Percentiles rank a stretch among this genome's conserved stretches.
Evolutionary conservation across 2,113 vertebrate species (phyloP).

Genomic region (Sisor rabdophorus): DNA sequence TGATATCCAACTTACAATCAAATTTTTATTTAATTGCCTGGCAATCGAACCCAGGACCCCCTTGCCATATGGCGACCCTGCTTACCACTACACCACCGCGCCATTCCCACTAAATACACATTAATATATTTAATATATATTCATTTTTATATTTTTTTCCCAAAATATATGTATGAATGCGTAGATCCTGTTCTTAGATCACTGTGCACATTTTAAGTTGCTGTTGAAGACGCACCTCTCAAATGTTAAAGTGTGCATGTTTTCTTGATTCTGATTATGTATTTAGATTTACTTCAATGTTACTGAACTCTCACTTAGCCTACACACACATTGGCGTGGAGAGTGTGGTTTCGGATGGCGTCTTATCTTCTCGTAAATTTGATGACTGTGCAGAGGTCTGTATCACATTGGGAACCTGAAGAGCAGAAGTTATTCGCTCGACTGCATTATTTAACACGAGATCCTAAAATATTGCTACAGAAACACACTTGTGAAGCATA

Average conservation of each 20-base stretch:
- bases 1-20: too few relatives aligned
- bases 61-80: too few relatives aligned
- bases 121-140: not conserved
- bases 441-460: slow-evolving; percentile 45
- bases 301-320: slow-evolving; percentile 9
- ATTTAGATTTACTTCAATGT: slow-evolving; percentile 28
- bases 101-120: too few relatives aligned
- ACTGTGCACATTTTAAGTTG: not conserved
- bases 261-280: slow-evolving; percentile 12
- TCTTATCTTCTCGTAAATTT: slow-evolving; percentile 42
- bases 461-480: slow-evolving; percentile 32
- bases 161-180: not conserved
- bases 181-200: not conserved
- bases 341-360: slow-evolving; percentile 30
- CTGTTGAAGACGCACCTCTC: not conserved
- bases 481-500: slow-evolving; percentile 17
- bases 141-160: not conserved
- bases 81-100: too few relatives aligned
- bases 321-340: not conserved
- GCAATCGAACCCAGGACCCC: too few relatives aligned
- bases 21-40: too few relatives aligned
- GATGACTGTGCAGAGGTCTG: slow-evolving; percentile 32
- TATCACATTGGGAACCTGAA: slow-evolving; percentile 42
- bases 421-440: slow-evolving; percentile 38
- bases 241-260: slow-evolving; percentile 11